These are phyloP conservation scores for Archegozetes longisetosus DNA, from an alignment of 1,140 invertebrate species.

Conservation along the genomic window DNA sequence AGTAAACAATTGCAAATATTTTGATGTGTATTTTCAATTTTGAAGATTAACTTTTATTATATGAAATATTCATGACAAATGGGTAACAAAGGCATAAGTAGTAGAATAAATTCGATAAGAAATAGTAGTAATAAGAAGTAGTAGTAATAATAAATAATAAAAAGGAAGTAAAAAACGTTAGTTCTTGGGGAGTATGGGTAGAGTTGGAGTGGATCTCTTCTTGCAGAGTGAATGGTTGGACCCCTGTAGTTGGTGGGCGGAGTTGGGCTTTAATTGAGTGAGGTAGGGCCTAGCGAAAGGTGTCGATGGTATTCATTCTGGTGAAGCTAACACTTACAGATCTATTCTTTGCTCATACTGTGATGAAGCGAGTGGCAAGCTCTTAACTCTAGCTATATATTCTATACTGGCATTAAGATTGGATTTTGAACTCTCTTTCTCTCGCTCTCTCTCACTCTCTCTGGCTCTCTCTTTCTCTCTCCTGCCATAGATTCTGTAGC, in stretches of 20 bases:
- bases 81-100: neutral
- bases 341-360: no score
- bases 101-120: neutral
- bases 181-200: neutral
- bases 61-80: neutral
- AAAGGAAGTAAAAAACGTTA: neutral
- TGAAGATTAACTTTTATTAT: neutral
- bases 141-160: neutral
- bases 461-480: no score
- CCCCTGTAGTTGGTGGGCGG: neutral
- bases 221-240: neutral
- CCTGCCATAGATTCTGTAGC: no score
- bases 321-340: no score
- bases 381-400: no score
- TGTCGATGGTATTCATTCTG: neutral
- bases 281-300: neutral
- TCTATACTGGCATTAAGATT: no score
- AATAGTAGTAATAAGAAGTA: neutral
- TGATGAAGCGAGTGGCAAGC: no score
- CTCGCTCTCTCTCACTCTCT: no score
- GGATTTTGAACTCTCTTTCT: no score
- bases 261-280: neutral
- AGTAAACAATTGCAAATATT: no score
- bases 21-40: neutral
- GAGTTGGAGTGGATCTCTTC: neutral